Conservation (phyloP, 2,797 vertebrate species). For the Coregonus sp. region DNA sequence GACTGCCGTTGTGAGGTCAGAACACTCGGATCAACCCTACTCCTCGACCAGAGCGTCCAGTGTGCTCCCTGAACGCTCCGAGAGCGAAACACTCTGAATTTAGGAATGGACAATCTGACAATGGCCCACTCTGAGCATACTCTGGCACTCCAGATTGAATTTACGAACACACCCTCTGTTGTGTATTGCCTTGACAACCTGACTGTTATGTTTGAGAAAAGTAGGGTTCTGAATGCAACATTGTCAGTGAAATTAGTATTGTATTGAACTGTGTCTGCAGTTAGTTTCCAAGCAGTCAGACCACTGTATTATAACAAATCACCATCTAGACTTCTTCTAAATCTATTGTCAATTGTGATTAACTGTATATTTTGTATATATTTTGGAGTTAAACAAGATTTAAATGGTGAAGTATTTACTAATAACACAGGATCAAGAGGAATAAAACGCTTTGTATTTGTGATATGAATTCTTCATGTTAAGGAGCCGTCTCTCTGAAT, state of each 20-base stretch:
- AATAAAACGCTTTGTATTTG: constrained; percentile 29
- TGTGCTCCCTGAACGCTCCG: too few relatives aligned
- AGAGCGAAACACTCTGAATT: too few relatives aligned
- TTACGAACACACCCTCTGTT: too few relatives aligned
- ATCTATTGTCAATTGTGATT: neutral
- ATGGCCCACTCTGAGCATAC: too few relatives aligned
- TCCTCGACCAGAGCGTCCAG: too few relatives aligned
- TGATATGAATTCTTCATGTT: neutral
- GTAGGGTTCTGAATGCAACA: neutral
- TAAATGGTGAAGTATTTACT: neutral
- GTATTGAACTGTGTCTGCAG: neutral
- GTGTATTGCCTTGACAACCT: neutral
- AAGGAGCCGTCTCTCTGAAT: neutral
- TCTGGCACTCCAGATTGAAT: too few relatives aligned
- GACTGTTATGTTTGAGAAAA: neutral
- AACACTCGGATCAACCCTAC: too few relatives aligned
- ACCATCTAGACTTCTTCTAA: constrained; percentile 6
- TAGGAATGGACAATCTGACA: too few relatives aligned
- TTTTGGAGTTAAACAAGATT: neutral
- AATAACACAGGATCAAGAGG: constrained; percentile 21
- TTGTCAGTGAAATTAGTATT: neutral
- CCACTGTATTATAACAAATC: constrained; percentile 1
- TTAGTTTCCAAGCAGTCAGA: neutral
- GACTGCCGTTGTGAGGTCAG: too few relatives aligned
- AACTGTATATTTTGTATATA: neutral